These are phyloP conservation scores for Gymnocephalus cernua DNA, from an alignment of 2,113 vertebrate genomes.

Conservation along the genomic window DNA sequence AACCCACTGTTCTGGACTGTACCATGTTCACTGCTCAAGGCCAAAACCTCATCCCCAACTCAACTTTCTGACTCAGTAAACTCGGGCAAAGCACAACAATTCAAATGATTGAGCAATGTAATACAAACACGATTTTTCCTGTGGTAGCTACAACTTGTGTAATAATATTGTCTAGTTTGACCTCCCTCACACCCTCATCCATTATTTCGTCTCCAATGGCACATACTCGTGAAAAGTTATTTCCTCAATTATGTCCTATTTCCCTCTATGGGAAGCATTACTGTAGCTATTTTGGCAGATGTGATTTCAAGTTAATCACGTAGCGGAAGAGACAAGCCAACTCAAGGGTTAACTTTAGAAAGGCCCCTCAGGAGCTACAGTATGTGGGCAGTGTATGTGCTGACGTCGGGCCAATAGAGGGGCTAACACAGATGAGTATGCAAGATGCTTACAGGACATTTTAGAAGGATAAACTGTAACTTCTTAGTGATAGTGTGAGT, in stretches of 20 bases:
- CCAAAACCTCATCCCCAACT: constrained; percentile 7
- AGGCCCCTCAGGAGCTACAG: constrained; percentile 39
- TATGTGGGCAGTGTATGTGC: constrained; percentile 53
- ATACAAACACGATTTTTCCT: constrained; percentile 38
- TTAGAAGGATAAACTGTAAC: constrained; percentile 5
- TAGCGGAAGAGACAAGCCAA: constrained; percentile 31
- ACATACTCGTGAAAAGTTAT: constrained; percentile 68
- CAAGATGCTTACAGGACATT: constrained; percentile 23
- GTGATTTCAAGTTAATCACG: constrained; percentile 64
- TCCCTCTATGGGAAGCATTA: constrained; percentile 58
- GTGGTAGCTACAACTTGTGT: constrained; percentile 27
- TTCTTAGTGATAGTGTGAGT: neutral
- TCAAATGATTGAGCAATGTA: constrained; percentile 11
- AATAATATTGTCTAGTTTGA: constrained; percentile 37
- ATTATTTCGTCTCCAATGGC: constrained; percentile 63
- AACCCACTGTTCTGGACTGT: neutral
- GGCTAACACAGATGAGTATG: constrained; percentile 1
- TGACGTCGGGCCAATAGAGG: constrained; percentile 49
- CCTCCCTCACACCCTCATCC: constrained; percentile 51
- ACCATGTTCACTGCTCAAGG: constrained; percentile 2
- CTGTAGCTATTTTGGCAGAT: constrained; percentile 51
- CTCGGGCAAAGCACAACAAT: neutral
- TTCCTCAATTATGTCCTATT: constrained; percentile 69
- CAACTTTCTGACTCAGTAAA: neutral
- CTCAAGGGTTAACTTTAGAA: constrained; percentile 50